Percentiles rank a stretch among this genome's conserved stretches.
These are phyloP conservation scores for Chlorodrepanis virens DNA, from an alignment of 2,113 vertebrate genomes.

Conservation along the genomic window DNA sequence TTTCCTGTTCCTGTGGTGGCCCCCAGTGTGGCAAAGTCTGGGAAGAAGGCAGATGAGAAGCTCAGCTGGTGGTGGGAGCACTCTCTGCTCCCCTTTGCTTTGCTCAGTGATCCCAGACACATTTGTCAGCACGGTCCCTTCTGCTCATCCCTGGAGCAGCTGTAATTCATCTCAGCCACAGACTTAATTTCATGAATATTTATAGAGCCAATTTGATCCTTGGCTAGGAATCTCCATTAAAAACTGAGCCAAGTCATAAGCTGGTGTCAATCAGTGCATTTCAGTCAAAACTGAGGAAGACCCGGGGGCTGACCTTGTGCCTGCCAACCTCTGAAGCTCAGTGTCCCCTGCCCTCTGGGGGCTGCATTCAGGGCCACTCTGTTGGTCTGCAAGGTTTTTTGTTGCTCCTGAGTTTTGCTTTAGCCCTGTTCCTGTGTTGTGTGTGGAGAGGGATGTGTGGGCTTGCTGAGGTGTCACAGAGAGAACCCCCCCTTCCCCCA, in stretches of 20 bases:
- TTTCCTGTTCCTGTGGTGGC: background rate
- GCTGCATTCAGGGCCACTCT: background rate
- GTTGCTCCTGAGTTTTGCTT: background rate
- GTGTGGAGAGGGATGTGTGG: accelerated
- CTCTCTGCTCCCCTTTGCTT: background rate
- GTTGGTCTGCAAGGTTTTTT: background rate
- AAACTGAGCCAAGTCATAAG: background rate
- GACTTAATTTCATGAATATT: conserved; percentile 42
- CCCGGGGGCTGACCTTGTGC: background rate
- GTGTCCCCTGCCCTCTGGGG: background rate
- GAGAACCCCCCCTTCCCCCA: background rate
- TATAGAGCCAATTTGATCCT: background rate
- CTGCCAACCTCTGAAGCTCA: background rate
- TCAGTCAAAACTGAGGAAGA: background rate
- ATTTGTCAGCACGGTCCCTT: background rate
- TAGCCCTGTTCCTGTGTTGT: background rate
- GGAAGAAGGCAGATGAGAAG: background rate
- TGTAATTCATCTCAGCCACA: background rate
- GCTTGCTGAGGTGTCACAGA: background rate
- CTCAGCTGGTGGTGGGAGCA: background rate
- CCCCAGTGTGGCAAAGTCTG: background rate
- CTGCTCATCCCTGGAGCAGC: background rate
- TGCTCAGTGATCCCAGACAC: background rate
- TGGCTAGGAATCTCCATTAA: background rate
- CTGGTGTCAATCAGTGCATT: background rate